Base-by-base conservation (phyloP, 1,140 invertebrate genomes). In the Zaprionus davidi region DNA sequence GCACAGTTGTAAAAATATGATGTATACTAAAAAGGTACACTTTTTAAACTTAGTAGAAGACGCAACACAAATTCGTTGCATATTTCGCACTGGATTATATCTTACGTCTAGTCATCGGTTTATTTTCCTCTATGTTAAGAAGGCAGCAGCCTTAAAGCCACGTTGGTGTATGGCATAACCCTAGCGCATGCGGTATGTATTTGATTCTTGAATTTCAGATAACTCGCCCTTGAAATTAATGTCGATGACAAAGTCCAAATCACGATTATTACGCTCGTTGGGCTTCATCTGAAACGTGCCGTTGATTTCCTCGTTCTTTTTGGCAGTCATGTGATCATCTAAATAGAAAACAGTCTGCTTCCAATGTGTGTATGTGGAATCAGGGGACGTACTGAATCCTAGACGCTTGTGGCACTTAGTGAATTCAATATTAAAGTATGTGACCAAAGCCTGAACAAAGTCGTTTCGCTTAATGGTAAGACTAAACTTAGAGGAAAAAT, bases 341-440 rank as follows among this genome's bases (percentile, higher is more conserved):
- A 99, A 96, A 93, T 99, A 99, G 93, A 99, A 99, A 6, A 99
- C 98, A 1, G 99, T 99, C 93, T 99, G 99, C 93, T 99, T 99
- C 99, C 99, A 99, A 92, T 99, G 99, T 5, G 99, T 99, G 92
- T 99, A 99, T 5, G 97, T 97, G 4, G 97, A 96, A 91, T 99
- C 98, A 0, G 99, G 99, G 1, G 98, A 98, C 76, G 99, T 99
- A 77, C 98, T 99, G 93, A 99, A 99, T n/a, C 99, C 98, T 73
- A 98, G 97, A 26, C 97, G 94, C 94, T 99, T 99, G 94, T 99
- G 99, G 88, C 98, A 99, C 94, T 99, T 99, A 20, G 98, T 98
- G 94, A 99, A 99, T 93, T 99, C 99, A 72, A 99, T 98, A 90
- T 98, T 99, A 93, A 99, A 99, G 93, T 98, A 99, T 13, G 98